phyloP scores from a whole-genome alignment of 2,888 invertebrate species.

The Drosophila gaucha region DNA sequence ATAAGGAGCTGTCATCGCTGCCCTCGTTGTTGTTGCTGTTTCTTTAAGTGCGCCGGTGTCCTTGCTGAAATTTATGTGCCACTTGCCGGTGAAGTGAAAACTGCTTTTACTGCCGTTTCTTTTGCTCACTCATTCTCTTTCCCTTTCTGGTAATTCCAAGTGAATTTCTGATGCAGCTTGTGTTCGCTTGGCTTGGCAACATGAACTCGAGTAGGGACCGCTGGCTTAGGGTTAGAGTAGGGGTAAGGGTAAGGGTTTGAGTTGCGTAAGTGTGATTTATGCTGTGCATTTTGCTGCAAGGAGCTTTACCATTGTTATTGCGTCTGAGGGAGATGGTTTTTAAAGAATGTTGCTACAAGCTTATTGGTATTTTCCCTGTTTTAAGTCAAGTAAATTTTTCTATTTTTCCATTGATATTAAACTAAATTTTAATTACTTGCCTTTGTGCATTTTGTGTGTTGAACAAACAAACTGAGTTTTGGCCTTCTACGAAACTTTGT shows the following conservation, averaged over 20 bases:
- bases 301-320: constrained; percentile 47
- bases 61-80: constrained; percentile 76
- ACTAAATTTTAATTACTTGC: too few species aligned
- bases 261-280: constrained; percentile 67
- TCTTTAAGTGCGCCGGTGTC: constrained; percentile 55
- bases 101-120: constrained; percentile 48
- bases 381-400: neutral
- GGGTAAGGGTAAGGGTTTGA: constrained; percentile 4
- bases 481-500: constrained; percentile 12
- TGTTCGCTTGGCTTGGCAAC: constrained; percentile 44
- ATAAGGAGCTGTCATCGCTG: constrained; percentile 51
- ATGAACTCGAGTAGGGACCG: constrained; percentile 32
- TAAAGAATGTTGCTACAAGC: constrained; percentile 4
- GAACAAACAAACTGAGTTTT: neutral
- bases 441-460: too few species aligned
- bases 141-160: constrained; percentile 24
- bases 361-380: neutral
- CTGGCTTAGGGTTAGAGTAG: constrained; percentile 11
- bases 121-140: neutral
- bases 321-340: constrained; percentile 17
- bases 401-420: neutral
- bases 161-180: constrained; percentile 48
- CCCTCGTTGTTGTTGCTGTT: constrained; percentile 16
- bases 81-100: constrained; percentile 74
- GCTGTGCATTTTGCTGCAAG: constrained; percentile 30